Evolutionary conservation across 2,113 vertebrate genomes (phyloP).

Genomic region (Syngnathus typhle): DNA sequence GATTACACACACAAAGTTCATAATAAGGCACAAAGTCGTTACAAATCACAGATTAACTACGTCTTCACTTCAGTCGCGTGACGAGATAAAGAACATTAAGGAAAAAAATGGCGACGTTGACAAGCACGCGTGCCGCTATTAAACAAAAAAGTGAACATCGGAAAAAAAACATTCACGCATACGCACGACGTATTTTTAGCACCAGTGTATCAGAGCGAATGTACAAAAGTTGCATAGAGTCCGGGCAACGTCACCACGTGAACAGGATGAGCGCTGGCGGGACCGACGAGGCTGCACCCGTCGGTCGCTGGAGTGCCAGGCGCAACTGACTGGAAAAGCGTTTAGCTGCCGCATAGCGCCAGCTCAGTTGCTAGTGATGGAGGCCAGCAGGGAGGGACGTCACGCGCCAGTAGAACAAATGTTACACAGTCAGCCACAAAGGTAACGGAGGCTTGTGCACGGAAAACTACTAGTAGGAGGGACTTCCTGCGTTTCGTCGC

Average conservation of each 20-base stretch:
- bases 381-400: too few relatives aligned
- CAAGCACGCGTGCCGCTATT: slow-evolving; percentile 63
- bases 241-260: slow-evolving; percentile 23
- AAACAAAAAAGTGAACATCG: slow-evolving; percentile 79
- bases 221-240: slow-evolving; percentile 97
- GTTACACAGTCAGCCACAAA: slow-evolving; percentile 8
- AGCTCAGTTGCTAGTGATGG: background rate
- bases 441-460: slow-evolving; percentile 13
- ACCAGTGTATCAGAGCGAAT: slow-evolving; percentile 99
- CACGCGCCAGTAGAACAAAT: background rate
- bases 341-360: background rate
- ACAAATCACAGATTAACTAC: slow-evolving; percentile 31
- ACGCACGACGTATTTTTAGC: slow-evolving; percentile 99
- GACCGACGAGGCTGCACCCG: background rate
- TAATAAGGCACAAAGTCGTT: slow-evolving; percentile 60
- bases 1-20: slow-evolving; percentile 32
- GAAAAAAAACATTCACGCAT: slow-evolving; percentile 93
- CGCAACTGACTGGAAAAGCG: background rate
- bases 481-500: slow-evolving; percentile 11
- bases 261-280: background rate
- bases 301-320: background rate
- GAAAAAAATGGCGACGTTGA: slow-evolving; percentile 43
- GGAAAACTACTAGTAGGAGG: background rate
- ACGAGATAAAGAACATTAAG: slow-evolving; percentile 29
- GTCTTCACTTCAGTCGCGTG: slow-evolving; percentile 37